Conservation (phyloP, 2,888 invertebrate genomes). For the Chesias legatella region DNA sequence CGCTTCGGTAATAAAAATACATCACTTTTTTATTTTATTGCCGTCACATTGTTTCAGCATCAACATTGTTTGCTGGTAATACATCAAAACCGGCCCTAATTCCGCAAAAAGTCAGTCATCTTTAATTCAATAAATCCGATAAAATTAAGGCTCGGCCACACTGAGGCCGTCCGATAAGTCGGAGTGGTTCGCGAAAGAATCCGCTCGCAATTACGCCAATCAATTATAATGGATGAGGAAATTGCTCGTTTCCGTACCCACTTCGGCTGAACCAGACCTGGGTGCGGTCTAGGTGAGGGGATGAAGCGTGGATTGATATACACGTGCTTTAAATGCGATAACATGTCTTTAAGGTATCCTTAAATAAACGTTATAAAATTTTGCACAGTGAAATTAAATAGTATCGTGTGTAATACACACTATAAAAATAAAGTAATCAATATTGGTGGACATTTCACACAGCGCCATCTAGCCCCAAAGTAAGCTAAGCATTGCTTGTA, state of each 20-base stretch:
- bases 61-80: constrained; percentile 6
- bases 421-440: too few relatives aligned
- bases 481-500: too few relatives aligned
- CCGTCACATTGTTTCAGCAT: constrained; percentile 16
- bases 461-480: too few relatives aligned
- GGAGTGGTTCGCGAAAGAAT: constrained; percentile 60
- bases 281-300: constrained; percentile 24
- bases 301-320: neutral
- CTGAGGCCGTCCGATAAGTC: neutral
- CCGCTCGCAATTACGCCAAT: constrained; percentile 73
- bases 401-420: too few relatives aligned
- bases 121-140: constrained; percentile 22
- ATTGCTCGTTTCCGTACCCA: constrained; percentile 71
- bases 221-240: constrained; percentile 77
- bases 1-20: too few relatives aligned
- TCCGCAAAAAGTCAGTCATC: constrained; percentile 11
- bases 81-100: constrained; percentile 14
- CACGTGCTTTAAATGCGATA: too few relatives aligned
- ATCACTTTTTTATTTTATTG: constrained; percentile 1
- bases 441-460: too few relatives aligned
- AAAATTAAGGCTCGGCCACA: constrained; percentile 11
- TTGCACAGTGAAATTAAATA: too few relatives aligned
- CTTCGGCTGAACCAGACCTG: constrained; percentile 44
- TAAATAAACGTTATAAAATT: too few relatives aligned
- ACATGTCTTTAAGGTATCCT: too few relatives aligned